Evolutionary conservation across 1,140 invertebrate species (phyloP), one percentile per base, ranked within the genome.

Genomic region (Luehdorfia chinensis): DNA sequence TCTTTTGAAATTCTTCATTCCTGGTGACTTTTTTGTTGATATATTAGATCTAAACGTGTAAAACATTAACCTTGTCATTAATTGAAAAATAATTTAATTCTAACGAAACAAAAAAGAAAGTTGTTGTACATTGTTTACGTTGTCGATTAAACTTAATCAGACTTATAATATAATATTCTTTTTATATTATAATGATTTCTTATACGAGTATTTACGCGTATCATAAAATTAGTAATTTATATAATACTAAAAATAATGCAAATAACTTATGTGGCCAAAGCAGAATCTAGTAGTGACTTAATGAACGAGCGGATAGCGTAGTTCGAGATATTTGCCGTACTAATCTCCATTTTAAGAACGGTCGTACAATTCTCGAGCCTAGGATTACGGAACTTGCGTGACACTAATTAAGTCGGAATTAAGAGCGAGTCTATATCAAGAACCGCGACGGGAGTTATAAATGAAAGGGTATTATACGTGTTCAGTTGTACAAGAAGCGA

Each of bases 261-360:
- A 30, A 14, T 39, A 47, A 47, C 31, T 48, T 27, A 33, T 31
- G 21, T 32, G 27, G 39, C 27, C 39, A 28, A 30, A 27, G 30
- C 18, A 28, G 39, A 65, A 55, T 66, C 61, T 59, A 59, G 53
- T 63, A 68, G 65, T 75, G 63, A 74, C 51, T 77, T 75, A 74
- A 79, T 73, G 59, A 78, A 66, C 63, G 49, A 71, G 62, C 62
- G 66, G 75, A 74, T 73, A 66, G 75, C 62, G 66, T 71, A 79
- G 75, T 79, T 80, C 58, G 66, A 85, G 75, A 79, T 79, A 78
- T 78, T 79, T 72, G 61, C 74, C 66, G 39, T 55, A 73, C 77
- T 85, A 84, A 84, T 85, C 81, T 85, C 75, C 77, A 85, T 84
- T 85, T 85, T 80, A 85, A 84, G 78, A 81, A 84, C 78, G 75